Conservation (phyloP, 2,888 invertebrate genomes). For the Notodonta ziczac region DNA sequence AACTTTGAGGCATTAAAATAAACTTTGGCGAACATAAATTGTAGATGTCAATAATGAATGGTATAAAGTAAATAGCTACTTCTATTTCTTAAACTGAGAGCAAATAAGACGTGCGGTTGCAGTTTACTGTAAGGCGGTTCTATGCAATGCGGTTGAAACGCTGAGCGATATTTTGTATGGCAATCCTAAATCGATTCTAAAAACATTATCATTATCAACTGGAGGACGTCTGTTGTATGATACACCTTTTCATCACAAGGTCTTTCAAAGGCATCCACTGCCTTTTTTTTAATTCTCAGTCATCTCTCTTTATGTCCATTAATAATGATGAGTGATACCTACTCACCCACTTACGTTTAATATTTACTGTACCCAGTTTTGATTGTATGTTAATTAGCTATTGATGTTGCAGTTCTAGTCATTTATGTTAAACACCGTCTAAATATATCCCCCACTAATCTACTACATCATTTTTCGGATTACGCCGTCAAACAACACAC, state of each 20-base stretch:
- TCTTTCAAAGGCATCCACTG: too few species aligned
- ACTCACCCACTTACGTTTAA: too few species aligned
- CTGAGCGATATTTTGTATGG: background rate
- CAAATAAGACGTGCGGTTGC: constrained; percentile 34
- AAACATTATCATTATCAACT: background rate
- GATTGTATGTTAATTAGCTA: too few species aligned
- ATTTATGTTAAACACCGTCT: too few species aligned
- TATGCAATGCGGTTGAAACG: constrained; percentile 19
- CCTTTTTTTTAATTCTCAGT: too few species aligned
- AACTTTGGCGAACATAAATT: constrained; percentile 36
- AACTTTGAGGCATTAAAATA: constrained; percentile 30
- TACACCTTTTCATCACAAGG: too few species aligned
- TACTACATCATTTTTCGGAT: constrained; percentile 21
- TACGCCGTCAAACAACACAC: constrained; percentile 12
- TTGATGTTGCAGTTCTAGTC: too few species aligned
- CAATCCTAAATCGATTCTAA: background rate
- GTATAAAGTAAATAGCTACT: constrained; percentile 36
- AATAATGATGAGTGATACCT: too few species aligned
- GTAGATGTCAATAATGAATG: constrained; percentile 33
- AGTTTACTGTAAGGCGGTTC: constrained; percentile 19
- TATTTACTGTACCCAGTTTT: too few species aligned
- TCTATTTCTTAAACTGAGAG: constrained; percentile 24
- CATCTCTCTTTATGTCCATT: too few species aligned
- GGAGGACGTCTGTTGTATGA: too few species aligned
- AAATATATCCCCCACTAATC: background rate